phyloP scores from a whole-genome alignment of 2,797 vertebrate species.

The Myiotriccus ornatus region DNA sequence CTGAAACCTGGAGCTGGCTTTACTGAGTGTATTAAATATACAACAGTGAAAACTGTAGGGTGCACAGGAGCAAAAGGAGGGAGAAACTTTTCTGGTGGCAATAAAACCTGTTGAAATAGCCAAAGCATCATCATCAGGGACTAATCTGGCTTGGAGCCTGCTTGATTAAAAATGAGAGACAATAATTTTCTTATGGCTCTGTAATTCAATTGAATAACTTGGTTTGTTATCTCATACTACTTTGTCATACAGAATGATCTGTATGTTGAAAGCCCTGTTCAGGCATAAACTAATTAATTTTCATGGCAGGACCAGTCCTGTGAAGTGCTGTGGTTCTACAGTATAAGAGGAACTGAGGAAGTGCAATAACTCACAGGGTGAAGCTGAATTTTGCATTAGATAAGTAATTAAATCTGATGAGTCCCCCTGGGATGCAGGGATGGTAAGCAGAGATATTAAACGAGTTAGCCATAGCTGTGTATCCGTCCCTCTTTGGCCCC shows the following conservation, averaged over 20 bases:
- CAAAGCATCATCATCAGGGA: neutral
- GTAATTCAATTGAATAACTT: constrained; percentile 55
- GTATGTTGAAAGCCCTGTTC: constrained; percentile 46
- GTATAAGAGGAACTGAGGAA: neutral
- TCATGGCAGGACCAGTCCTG: constrained; percentile 35
- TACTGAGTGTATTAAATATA: neutral
- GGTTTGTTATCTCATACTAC: constrained; percentile 38
- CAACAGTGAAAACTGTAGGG: neutral
- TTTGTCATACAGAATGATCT: constrained; percentile 49
- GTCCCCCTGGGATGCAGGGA: constrained; percentile 14
- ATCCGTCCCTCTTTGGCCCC: neutral
- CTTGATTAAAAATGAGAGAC: constrained; percentile 58
- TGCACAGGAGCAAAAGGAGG: neutral
- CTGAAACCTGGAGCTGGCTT: neutral
- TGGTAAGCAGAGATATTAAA: constrained; percentile 40
- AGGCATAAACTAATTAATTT: constrained; percentile 61
- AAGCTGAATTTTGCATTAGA: constrained; percentile 34
- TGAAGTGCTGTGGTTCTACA: constrained; percentile 24
- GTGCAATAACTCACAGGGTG: constrained; percentile 23
- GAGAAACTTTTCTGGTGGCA: neutral
- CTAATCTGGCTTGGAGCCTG: constrained; percentile 41
- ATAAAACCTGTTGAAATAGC: neutral
- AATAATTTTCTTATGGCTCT: constrained; percentile 47
- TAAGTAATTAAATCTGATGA: constrained; percentile 50
- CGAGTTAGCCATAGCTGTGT: neutral